Evolutionary conservation across 2,888 invertebrate genomes (phyloP).

Genomic region (Mesoligia furuncula): DNA sequence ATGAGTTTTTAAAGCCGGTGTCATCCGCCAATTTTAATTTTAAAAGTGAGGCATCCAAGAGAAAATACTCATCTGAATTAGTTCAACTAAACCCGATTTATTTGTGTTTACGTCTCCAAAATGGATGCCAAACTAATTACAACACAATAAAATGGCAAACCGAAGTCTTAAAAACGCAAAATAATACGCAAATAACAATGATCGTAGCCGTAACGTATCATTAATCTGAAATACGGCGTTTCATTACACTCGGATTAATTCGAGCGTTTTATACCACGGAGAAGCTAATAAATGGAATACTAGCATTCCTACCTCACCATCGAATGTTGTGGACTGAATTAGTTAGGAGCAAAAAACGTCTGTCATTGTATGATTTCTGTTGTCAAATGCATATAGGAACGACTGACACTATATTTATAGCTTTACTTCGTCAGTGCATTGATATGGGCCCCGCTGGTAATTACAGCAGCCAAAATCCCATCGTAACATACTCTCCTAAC

Average conservation of each 20-base stretch:
- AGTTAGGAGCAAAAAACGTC: no score
- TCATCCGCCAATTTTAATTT: neutral
- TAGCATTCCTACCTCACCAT: no score
- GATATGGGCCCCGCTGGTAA: no score
- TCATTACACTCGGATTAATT: conserved; percentile 47
- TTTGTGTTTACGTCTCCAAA: neutral
- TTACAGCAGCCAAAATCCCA: no score
- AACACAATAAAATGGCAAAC: conserved; percentile 28
- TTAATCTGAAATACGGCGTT: conserved; percentile 42
- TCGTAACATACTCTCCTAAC: no score
- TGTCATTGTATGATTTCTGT: no score
- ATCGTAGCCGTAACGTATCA: conserved; percentile 42
- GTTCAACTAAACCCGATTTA: neutral
- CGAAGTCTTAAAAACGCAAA: conserved; percentile 19
- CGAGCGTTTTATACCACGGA: conserved; percentile 18
- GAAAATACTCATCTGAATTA: neutral
- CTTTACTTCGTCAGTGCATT: no score
- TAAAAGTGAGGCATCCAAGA: neutral
- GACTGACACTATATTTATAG: no score
- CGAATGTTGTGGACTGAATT: no score
- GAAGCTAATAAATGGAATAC: conserved; percentile 5
- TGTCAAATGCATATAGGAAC: no score
- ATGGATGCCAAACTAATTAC: neutral
- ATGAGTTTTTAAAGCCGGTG: neutral
- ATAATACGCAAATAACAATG: conserved; percentile 48